Conservation (phyloP, 2,888 invertebrate species). For the Emmelina monodactyla region DNA sequence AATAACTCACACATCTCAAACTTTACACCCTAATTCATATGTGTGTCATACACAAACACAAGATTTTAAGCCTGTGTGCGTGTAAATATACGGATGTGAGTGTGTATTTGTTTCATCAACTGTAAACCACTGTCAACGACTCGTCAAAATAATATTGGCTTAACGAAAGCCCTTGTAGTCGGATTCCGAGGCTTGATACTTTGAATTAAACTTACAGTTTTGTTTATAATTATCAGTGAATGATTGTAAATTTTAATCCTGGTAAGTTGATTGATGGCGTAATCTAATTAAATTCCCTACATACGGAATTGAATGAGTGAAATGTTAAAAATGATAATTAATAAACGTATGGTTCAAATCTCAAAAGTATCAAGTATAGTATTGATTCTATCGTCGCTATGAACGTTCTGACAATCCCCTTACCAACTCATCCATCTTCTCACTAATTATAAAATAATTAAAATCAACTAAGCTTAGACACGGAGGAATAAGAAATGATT, state of each 20-base stretch:
- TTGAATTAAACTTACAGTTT: no score
- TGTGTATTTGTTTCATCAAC: conserved; percentile 54
- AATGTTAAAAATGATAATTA: no score
- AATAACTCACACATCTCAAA: conserved; percentile 30
- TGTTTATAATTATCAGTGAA: no score
- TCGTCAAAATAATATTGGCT: conserved; percentile 64
- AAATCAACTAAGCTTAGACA: conserved; percentile 31
- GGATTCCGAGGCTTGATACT: not conserved
- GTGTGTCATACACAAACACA: conserved; percentile 28
- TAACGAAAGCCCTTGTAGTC: conserved; percentile 23
- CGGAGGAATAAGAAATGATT: conserved; percentile 20
- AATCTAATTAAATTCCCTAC: no score
- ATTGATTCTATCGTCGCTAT: no score
- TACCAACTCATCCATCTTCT: conserved; percentile 32
- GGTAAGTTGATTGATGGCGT: no score
- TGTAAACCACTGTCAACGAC: conserved; percentile 64
- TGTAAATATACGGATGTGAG: conserved; percentile 26
- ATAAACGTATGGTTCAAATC: no score
- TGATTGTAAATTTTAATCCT: no score
- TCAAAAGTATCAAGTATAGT: no score
- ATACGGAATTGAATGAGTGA: no score
- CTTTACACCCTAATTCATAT: conserved; percentile 30
- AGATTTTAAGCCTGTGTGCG: conserved; percentile 25
- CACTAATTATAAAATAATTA: conserved; percentile 44
- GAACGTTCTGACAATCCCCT: conserved; percentile 27